Percentiles rank a stretch among this genome's conserved stretches.
Conservation (phyloP, 1,140 invertebrate species). For the Spodoptera litura region DNA sequence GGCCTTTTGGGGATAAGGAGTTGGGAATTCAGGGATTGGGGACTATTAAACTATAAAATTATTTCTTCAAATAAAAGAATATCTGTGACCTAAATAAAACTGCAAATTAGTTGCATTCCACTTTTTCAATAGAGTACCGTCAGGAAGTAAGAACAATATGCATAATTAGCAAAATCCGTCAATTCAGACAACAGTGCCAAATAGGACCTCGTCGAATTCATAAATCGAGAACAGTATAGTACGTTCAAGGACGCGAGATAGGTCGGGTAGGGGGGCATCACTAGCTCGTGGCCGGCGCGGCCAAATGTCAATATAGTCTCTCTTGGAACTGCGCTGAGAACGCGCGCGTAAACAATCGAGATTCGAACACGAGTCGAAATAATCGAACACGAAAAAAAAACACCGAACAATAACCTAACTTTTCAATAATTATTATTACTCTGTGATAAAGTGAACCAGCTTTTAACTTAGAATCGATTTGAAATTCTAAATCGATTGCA, state of each 20-base stretch:
- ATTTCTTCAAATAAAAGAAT: too few relatives aligned
- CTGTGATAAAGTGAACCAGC: slow-evolving; percentile 40
- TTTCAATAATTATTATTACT: background rate
- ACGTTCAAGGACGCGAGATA: slow-evolving; percentile 44
- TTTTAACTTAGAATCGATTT: slow-evolving; percentile 4
- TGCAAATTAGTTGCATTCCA: background rate
- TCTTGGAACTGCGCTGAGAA: slow-evolving; percentile 9
- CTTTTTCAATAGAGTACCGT: background rate
- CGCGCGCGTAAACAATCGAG: slow-evolving; percentile 35
- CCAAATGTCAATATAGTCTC: slow-evolving; percentile 50
- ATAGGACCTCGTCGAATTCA: slow-evolving; percentile 43
- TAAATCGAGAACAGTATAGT: slow-evolving; percentile 46
- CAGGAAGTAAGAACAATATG: slow-evolving; percentile 22
- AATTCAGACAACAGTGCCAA: slow-evolving; percentile 36
- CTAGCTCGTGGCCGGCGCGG: slow-evolving; percentile 40
- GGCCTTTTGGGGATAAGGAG: too few relatives aligned
- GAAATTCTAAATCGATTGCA: slow-evolving; percentile 2
- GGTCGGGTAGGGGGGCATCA: slow-evolving; percentile 42
- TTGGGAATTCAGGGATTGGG: too few relatives aligned
- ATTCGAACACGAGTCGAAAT: slow-evolving; percentile 29
- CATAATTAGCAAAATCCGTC: slow-evolving; percentile 39
- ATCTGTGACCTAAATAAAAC: too few relatives aligned
- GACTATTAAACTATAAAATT: too few relatives aligned
- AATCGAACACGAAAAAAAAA: slow-evolving; percentile 38
- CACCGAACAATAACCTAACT: slow-evolving; percentile 12